These are phyloP conservation scores for Maconellicoccus hirsutus DNA, from an alignment of 1,140 invertebrate genomes.

Conservation along the genomic window DNA sequence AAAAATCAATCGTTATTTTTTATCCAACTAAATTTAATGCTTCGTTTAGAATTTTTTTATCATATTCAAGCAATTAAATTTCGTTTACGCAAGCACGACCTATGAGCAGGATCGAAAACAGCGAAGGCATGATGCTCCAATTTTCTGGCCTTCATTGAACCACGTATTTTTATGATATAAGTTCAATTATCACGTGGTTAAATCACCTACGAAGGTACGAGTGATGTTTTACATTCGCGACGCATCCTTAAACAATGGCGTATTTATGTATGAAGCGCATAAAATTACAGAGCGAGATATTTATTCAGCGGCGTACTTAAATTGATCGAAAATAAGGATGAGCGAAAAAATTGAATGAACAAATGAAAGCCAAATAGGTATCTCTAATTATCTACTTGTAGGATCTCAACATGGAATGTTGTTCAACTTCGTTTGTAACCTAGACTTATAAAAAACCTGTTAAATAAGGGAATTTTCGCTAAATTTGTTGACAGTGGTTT, in stretches of 20 bases:
- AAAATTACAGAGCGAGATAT: background rate
- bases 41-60: too few species aligned
- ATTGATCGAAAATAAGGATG: background rate
- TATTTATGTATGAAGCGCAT: background rate
- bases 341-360: background rate
- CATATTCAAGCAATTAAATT: too few species aligned
- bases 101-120: too few species aligned
- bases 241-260: background rate
- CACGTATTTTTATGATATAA: background rate
- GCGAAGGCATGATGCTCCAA: too few species aligned
- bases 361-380: background rate
- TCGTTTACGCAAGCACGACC: too few species aligned
- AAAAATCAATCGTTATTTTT: too few species aligned
- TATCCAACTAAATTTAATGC: too few species aligned
- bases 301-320: background rate
- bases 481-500: background rate
- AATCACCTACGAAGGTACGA: background rate
- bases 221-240: slow-evolving; percentile 8
- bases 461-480: background rate
- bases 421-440: background rate
- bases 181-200: background rate
- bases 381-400: too few species aligned
- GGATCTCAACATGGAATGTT: background rate
- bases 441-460: background rate
- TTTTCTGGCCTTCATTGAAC: slow-evolving; percentile 7